Percentiles rank a stretch among this genome's conserved stretches.
Conservation (phyloP, 1,140 invertebrate species). For the Philotrypesis tridentata region DNA sequence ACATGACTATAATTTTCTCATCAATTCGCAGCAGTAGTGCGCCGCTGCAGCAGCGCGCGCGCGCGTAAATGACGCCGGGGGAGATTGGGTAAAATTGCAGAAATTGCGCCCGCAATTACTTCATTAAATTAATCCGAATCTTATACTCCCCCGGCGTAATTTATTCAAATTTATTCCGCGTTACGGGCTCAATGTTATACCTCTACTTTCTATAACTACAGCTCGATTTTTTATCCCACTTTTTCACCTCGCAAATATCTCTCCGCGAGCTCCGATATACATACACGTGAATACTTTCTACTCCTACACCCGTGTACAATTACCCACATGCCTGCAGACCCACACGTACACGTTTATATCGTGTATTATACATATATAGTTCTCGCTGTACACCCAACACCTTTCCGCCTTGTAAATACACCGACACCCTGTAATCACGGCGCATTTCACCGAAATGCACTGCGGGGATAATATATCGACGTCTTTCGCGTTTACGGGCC, state of each 20-base stretch:
- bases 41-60: too few relatives aligned
- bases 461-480: neutral
- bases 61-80: too few relatives aligned
- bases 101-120: neutral
- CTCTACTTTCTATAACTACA: conserved; percentile 29
- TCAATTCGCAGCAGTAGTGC: too few relatives aligned
- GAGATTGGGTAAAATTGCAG: too few relatives aligned
- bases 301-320: neutral
- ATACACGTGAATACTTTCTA: conserved; percentile 7
- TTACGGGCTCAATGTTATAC: conserved; percentile 8
- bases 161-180: conserved; percentile 7
- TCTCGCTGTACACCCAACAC: neutral
- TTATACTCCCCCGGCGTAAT: neutral
- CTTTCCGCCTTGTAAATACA: neutral
- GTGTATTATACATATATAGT: neutral
- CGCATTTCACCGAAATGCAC: neutral
- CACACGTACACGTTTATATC: too few relatives aligned
- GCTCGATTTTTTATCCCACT: conserved; percentile 11
- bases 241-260: conserved; percentile 22
- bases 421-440: conserved; percentile 10
- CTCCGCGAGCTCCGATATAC: neutral
- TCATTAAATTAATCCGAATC: neutral
- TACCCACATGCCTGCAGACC: too few relatives aligned
- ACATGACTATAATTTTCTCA: too few relatives aligned
- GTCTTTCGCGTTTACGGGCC: neutral